Evolutionary conservation across 2,797 vertebrate genomes (phyloP).

Genomic region (Leptatherina wallacei): DNA sequence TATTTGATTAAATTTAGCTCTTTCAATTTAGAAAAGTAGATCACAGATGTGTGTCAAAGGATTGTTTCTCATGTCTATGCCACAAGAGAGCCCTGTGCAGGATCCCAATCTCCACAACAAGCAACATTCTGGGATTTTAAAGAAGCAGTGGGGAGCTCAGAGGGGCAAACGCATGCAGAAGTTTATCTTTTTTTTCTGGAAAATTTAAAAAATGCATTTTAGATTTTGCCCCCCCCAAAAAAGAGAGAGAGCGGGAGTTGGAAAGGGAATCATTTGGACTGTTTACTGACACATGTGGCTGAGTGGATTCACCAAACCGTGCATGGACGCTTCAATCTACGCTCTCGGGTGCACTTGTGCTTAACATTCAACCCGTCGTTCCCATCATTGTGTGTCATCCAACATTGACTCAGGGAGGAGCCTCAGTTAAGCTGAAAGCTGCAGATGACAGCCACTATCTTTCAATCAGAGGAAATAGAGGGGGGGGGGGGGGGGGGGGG

Average conservation of each 20-base stretch:
- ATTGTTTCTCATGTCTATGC: slow-evolving; percentile 57
- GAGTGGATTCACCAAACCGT: slow-evolving; percentile 3
- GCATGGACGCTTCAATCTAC: slow-evolving; percentile 40
- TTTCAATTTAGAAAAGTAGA: slow-evolving; percentile 81
- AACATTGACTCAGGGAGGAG: slow-evolving; percentile 47
- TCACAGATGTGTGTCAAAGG: slow-evolving; percentile 76
- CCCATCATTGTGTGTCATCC: slow-evolving; percentile 39
- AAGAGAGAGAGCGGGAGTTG: not conserved
- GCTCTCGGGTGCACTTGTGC: slow-evolving; percentile 28
- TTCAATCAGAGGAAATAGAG: slow-evolving; percentile 45
- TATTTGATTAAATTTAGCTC: slow-evolving; percentile 81
- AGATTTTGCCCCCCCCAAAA: not conserved
- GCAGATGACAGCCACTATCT: slow-evolving; percentile 58
- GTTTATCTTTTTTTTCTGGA: not conserved
- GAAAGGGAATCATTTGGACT: not conserved
- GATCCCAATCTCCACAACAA: slow-evolving; percentile 34
- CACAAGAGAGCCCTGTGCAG: slow-evolving; percentile 21
- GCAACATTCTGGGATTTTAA: slow-evolving; percentile 16
- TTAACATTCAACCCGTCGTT: slow-evolving; percentile 55
- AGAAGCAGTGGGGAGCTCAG: not conserved
- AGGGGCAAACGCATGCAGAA: not conserved
- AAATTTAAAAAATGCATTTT: not conserved
- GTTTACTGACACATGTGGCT: not conserved
- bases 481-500: not conserved
- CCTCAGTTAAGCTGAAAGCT: slow-evolving; percentile 51